Base-by-base conservation (phyloP, 2,113 vertebrate species). In the Charina bottae region DNA sequence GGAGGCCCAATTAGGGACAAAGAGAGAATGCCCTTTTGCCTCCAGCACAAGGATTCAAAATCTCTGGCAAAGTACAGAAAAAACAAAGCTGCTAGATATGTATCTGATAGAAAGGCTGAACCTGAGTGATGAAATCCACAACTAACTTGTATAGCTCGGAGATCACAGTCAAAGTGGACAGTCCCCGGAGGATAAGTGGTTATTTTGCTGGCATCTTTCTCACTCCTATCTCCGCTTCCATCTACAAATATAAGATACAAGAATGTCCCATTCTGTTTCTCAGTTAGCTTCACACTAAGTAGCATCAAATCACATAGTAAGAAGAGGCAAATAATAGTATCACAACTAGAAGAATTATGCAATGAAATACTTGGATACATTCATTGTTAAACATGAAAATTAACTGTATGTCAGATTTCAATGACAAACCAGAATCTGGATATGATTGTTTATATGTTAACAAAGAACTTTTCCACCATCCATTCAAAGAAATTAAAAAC, bases 41-140 rank as follows among this genome's bases (percentile, higher is more conserved):
- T n/a, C n/a, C n/a, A n/a, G n/a, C 33, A 78, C 33, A 17, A 23
- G 33, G 17, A 21, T 78, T 8, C 21, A 37, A 83, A 37, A 19
- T 33, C 23, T 88, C 64, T n/a, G n/a, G n/a, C 15, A 42, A 53
- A 92, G 7, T 60, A 15, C 49, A 60, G 59, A 24, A n/a, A 17
- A 62, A 64, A 11, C 46, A 90, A 1, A 55, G n/a, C 13, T 78
- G n/a, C 37, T 84, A 37, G 24, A 17, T 10, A 83, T 54, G 33
- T 15, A 21, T 62, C 5, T 6, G 24, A 55, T 60, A 72, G 2
- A 72, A 91, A 78, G 19, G 9, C 28, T 83, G 94, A 98, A 99
- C 99, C 99, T 85, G 99, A 99, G 96, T 99, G 99, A 94, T 99
- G 99, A 96, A 99, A 99, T 90, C 99, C 99, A 92, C 99, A 99